These are phyloP conservation scores for Strigamia maritima DNA, from an alignment of 2,888 invertebrate genomes.

Conservation along the genomic window DNA sequence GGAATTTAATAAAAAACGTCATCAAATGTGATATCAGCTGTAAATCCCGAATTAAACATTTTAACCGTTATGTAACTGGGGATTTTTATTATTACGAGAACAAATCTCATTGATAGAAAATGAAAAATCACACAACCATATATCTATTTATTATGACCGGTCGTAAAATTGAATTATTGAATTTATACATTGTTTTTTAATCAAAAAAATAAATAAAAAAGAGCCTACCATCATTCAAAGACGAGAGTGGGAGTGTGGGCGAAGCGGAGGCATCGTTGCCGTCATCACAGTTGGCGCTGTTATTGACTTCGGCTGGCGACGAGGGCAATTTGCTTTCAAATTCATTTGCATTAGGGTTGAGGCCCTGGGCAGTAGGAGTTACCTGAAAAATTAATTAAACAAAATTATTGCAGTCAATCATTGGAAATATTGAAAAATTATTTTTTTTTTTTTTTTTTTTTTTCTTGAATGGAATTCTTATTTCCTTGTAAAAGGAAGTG, in stretches of 20 bases:
- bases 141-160: background rate
- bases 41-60: background rate
- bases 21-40: background rate
- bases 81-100: background rate
- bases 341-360: conserved; percentile 53
- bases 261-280: conserved; percentile 42
- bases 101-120: too few relatives aligned
- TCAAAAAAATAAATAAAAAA: background rate
- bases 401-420: background rate
- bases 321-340: conserved; percentile 50
- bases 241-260: conserved; percentile 4
- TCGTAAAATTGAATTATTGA: background rate
- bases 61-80: background rate
- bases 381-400: conserved; percentile 47
- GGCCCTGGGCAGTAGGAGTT: conserved; percentile 48
- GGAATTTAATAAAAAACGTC: background rate
- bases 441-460: background rate
- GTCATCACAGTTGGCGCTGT: conserved; percentile 45
- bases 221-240: conserved; percentile 29
- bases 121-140: background rate
- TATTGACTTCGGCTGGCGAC: conserved; percentile 44
- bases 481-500: too few relatives aligned
- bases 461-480: too few relatives aligned
- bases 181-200: background rate
- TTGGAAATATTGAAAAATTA: background rate